Percentiles rank a stretch among this genome's conserved stretches.
These are phyloP conservation scores for Lycopodina hypogea DNA, from an alignment of 37 sponge, comb jelly and placozoan species.

Conservation along the genomic window DNA sequence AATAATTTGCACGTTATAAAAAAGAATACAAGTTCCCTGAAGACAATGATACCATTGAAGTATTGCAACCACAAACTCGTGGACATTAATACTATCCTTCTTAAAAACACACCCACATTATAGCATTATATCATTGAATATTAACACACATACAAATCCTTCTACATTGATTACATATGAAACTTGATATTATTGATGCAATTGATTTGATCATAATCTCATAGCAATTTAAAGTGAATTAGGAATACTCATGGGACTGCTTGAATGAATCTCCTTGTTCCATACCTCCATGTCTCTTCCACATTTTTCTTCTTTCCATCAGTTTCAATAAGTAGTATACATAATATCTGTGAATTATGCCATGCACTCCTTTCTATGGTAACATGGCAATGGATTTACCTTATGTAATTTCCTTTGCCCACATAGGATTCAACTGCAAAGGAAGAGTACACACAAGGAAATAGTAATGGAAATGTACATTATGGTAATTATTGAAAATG, in stretches of 20 bases:
- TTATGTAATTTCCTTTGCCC: conserved; percentile 69
- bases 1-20: too few species aligned
- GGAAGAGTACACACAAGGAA: too few species aligned
- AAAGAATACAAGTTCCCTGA: too few species aligned
- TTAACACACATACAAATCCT: neutral
- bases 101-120: too few species aligned
- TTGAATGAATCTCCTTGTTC: too few species aligned
- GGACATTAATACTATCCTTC: too few species aligned
- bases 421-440: conserved; percentile 76
- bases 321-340: conserved; percentile 81
- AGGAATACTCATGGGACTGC: conserved; percentile 70
- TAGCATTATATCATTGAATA: neutral
- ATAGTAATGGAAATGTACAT: too few species aligned
- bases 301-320: conserved; percentile 63
- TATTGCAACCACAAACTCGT: too few species aligned
- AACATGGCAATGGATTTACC: conserved; percentile 55
- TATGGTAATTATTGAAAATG: too few species aligned
- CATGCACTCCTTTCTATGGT: conserved; percentile 77
- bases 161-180: neutral
- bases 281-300: conserved; percentile 45
- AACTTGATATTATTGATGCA: too few species aligned
- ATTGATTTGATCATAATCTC: neutral
- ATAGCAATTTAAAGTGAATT: conserved; percentile 52
- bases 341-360: conserved; percentile 48
- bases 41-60: too few species aligned